Evolutionary conservation across 1,140 invertebrate genomes (phyloP), one percentile per base, ranked within the genome.

Genomic region (Heliconius himera): DNA sequence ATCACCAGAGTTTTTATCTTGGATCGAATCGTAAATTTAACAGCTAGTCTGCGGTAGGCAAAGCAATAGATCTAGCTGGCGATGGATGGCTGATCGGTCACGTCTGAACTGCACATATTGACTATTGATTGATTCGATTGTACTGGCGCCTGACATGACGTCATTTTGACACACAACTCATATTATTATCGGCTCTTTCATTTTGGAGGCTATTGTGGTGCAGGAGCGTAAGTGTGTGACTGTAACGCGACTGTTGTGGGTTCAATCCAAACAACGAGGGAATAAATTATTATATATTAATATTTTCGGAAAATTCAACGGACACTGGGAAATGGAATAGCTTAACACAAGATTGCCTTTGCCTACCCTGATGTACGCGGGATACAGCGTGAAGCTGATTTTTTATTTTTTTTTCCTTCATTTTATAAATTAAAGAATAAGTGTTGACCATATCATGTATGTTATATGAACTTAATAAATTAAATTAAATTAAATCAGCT

Each of bases 11-110:
- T 80, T 80, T 60, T 82, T 83, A 83, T 83, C 79, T 56, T 54
- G 38, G 49, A 74, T 77, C 74, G 72, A 36, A 83, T 82, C 81
- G 80, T 81, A 83, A 82, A 81, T 72, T 75, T 75, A 20, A 49
- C 66, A 74, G 77, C 41, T 38, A 83, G 83, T 76, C 89, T 91
- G 89, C 89, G 89, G 88, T 91, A 91, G 89, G 88, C 82, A 83
- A 77, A 56, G 74, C 75, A 60, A 79, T 83, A 85, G 85, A 88
- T 88, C 84, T 87, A 84, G 87, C 89, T 87, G 84, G 82, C 82
- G 87, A 89, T 89, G 86, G 90, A 89, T 85, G 85, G 77, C 60
- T 84, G 84, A 90, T 89, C 87, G 87, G 83, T 89, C 90, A 91
- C 90, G 90, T 90, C 78, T 38, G 49, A 20, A 41, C 60, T 78